Base-by-base conservation (phyloP, 2,888 invertebrate species). In the Melangyna quadrimaculata region DNA sequence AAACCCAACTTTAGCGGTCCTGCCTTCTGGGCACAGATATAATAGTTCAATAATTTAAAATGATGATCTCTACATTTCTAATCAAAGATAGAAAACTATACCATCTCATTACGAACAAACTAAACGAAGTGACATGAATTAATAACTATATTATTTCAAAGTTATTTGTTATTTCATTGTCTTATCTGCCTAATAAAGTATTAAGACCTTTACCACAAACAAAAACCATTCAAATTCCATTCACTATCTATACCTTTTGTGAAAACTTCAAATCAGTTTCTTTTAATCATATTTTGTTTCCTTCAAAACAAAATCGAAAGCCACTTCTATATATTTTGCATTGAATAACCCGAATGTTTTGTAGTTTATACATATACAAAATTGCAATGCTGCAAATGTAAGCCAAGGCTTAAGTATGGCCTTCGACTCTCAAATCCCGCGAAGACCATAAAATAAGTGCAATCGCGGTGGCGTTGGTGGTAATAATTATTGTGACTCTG, bases 391-490 rank as follows among this genome's bases (percentile, higher is more conserved):
- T 71, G 65, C 40, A 71, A 84, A 86, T 81, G 86, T 86, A 86
- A 86, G 86, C 86, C 86, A 86, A 86, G 86, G 86, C 86, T 81
- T 73, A 35, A 51, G 43, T 73, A 37, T 59, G 86, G 86, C 86
- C 86, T 86, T 86, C 86, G 86, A 78, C 69, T 80, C 59, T 67
- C 75, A 22, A 22, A 67, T 65, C 80, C 53, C 51, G 57, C 51
- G 63, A 80, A 84, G 84, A 82, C 83, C 83, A 79, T 83, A 83
- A 83, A 79, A 70, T 48, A 83, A 78, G 37, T 51, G 37, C 69
- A 61, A 73, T 74, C 69, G 63, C 72, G 27, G 9, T 71, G 48
- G 72, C 67, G 83, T 83, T 79, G 74, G 74, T 71, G 83, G 83
- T 70, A 51, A 45, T 65, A 74, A 83, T 83, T 74, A 78, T 78